Evolutionary conservation across 1,140 invertebrate genomes (phyloP).

Genomic region (Cotesia typhae): DNA sequence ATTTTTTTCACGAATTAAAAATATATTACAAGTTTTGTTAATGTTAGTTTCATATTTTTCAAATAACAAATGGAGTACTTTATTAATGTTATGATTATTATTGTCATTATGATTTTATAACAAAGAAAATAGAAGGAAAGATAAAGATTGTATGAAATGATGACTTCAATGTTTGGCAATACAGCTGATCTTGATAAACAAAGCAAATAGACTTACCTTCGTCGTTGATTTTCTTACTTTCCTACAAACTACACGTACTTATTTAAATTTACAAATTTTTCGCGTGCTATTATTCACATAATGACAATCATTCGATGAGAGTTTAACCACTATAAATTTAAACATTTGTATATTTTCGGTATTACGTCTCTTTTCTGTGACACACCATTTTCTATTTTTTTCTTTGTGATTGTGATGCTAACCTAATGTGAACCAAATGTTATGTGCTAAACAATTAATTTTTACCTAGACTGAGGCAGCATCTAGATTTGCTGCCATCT

Average conservation of each 20-base stretch:
- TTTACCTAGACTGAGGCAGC: no score
- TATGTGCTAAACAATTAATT: no score
- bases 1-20: no score
- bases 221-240: constrained; percentile 42
- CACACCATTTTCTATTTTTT: constrained; percentile 25
- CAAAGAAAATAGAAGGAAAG: constrained; percentile 15
- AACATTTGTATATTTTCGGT: constrained; percentile 51
- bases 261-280: constrained; percentile 38
- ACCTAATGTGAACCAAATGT: no score
- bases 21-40: no score
- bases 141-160: constrained; percentile 36
- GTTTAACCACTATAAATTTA: constrained; percentile 54
- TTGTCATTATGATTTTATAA: not conserved
- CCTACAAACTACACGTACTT: constrained; percentile 38
- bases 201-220: constrained; percentile 53
- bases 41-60: not conserved
- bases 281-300: constrained; percentile 50
- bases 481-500: no score
- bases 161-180: constrained; percentile 55
- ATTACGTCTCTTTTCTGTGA: constrained; percentile 47
- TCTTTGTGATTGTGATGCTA: constrained; percentile 31
- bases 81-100: not conserved
- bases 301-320: constrained; percentile 42
- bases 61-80: not conserved
- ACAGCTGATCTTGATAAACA: constrained; percentile 65